Evolutionary conservation across 2,888 invertebrate species (phyloP).

Genomic region (Biston stratarius): DNA sequence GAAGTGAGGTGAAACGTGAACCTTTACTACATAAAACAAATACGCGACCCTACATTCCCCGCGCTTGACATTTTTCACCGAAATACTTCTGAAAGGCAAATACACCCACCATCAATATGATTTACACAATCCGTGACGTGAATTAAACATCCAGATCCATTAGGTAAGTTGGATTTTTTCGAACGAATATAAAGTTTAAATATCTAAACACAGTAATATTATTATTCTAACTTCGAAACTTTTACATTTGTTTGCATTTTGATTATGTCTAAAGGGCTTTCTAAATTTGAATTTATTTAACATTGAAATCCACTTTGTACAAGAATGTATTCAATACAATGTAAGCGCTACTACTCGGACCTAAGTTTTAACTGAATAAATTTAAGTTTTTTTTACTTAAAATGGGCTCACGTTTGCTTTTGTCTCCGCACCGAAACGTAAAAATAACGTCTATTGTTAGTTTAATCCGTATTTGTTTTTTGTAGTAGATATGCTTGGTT

Average conservation of each 20-base stretch:
- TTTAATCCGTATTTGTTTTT: too few species aligned
- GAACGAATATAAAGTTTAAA: not conserved
- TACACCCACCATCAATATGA: not conserved
- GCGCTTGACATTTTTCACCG: too few species aligned
- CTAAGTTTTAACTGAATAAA: not conserved
- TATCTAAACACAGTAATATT: not conserved
- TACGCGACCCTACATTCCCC: too few species aligned
- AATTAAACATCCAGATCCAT: conserved; percentile 5
- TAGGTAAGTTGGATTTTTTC: not conserved
- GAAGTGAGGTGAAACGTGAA: too few species aligned
- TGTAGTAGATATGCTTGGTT: too few species aligned
- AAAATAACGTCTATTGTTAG: too few species aligned
- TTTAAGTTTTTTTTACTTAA: too few species aligned
- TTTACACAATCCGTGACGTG: conserved; percentile 5
- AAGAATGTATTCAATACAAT: not conserved
- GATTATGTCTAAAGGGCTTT: conserved; percentile 5
- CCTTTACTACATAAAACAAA: too few species aligned
- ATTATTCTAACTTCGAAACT: not conserved
- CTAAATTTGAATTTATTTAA: conserved; percentile 3
- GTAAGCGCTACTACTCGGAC: not conserved
- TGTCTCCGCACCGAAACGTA: too few species aligned
- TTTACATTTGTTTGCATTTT: conserved; percentile 5
- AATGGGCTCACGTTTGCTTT: too few species aligned
- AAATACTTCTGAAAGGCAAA: too few species aligned
- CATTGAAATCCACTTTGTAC: not conserved